Evolutionary conservation across 2,797 vertebrate genomes (phyloP).

Genomic region (Lates japonicus): DNA sequence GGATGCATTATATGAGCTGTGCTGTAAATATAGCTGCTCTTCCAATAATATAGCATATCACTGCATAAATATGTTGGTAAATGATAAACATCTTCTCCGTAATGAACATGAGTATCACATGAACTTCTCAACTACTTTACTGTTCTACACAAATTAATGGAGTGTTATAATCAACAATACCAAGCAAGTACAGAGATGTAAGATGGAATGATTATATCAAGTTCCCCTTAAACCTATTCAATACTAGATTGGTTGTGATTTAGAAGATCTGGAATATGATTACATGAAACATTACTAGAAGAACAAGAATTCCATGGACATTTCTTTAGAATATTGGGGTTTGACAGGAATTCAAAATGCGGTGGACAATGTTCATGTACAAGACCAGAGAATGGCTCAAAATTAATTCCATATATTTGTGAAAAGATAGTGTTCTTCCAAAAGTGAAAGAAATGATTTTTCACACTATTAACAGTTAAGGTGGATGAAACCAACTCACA

Average conservation of each 20-base stretch:
- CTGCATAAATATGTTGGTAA: conserved; percentile 42
- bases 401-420: not conserved
- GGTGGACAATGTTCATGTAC: not conserved
- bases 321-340: not conserved
- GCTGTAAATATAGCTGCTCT: conserved; percentile 66
- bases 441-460: too few relatives aligned
- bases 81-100: conserved; percentile 28
- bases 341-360: not conserved
- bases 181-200: not conserved
- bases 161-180: not conserved
- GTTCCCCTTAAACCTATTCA: not conserved
- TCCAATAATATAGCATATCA: conserved; percentile 55
- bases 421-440: not conserved
- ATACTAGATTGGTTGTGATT: too few relatives aligned
- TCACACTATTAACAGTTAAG: too few relatives aligned
- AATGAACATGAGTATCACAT: conserved; percentile 16
- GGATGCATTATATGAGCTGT: conserved; percentile 64
- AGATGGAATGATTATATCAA: not conserved
- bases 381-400: not conserved
- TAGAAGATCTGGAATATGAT: not conserved
- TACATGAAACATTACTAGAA: not conserved
- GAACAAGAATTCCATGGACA: not conserved
- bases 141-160: not conserved
- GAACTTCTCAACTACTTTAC: conserved; percentile 21
- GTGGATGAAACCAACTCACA: too few relatives aligned